These are phyloP conservation scores for Myripristis murdjan DNA, from an alignment of 2,797 vertebrate genomes.

Conservation along the genomic window DNA sequence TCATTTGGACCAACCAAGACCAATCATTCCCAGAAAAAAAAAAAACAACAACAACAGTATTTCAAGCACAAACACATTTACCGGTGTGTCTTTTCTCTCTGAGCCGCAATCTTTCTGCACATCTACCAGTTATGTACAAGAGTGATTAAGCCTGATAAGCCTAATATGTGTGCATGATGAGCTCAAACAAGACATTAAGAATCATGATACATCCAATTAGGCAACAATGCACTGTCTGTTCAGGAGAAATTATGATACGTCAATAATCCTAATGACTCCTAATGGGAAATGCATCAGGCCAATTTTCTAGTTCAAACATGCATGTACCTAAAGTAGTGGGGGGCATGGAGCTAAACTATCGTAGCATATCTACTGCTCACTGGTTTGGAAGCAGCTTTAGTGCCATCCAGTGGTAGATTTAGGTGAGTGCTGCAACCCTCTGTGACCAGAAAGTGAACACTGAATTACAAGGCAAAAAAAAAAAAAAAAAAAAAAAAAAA, in stretches of 20 bases:
- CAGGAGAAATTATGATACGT: background rate
- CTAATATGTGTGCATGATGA: background rate
- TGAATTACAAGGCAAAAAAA: no score
- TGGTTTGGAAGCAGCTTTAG: background rate
- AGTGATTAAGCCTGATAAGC: no score
- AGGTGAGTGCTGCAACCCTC: no score
- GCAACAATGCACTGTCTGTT: background rate
- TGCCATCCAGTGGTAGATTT: background rate
- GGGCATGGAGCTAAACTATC: background rate
- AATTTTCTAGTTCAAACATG: slow-evolving; percentile 20
- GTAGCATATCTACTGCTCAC: background rate
- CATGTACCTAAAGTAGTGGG: slow-evolving; percentile 6
- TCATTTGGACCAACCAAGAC: no score
- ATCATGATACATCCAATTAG: background rate
- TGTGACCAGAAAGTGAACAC: no score
- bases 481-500: no score
- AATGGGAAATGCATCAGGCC: slow-evolving; percentile 9
- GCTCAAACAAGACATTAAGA: slow-evolving; percentile 2
- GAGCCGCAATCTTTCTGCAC: no score
- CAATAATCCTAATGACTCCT: background rate
- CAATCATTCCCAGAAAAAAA: no score
- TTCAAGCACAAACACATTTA: no score
- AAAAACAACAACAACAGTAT: no score
- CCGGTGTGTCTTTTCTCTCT: no score
- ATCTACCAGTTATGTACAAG: no score